Conservation (phyloP, 2,888 invertebrate genomes). For the Aporophyla lueneburgensis region DNA sequence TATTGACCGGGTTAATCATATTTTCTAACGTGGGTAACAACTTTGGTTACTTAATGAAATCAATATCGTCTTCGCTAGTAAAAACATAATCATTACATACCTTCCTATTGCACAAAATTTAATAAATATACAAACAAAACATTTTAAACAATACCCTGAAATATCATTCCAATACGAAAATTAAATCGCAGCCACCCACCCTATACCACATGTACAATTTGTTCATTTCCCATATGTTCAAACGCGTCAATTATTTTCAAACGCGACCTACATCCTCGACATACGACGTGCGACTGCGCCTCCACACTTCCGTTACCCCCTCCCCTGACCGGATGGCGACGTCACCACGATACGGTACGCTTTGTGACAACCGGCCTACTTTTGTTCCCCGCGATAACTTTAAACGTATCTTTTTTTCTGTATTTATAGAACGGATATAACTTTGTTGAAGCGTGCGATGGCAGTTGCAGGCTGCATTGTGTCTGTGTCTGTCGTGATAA, state of each 20-base stretch:
- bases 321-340: conserved; percentile 68
- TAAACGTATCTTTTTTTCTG: conserved; percentile 56
- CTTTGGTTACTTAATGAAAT: background rate
- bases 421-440: conserved; percentile 45
- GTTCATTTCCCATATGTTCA: conserved; percentile 3
- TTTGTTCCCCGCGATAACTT: conserved; percentile 64
- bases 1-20: background rate
- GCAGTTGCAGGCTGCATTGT: conserved; percentile 12
- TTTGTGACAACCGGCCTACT: conserved; percentile 71
- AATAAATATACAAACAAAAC: background rate
- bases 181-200: background rate
- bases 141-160: background rate
- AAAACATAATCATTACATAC: background rate
- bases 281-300: conserved; percentile 67
- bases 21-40: background rate
- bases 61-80: background rate
- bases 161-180: background rate
- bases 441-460: conserved; percentile 8
- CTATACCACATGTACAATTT: background rate
- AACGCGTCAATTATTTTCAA: conserved; percentile 55
- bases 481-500: background rate
- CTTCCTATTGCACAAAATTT: background rate
- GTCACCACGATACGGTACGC: conserved; percentile 65
- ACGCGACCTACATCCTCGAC: conserved; percentile 72
- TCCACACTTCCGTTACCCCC: conserved; percentile 57